phyloP scores from a whole-genome alignment of 2,888 invertebrate genomes.

The Globia sparganii region DNA sequence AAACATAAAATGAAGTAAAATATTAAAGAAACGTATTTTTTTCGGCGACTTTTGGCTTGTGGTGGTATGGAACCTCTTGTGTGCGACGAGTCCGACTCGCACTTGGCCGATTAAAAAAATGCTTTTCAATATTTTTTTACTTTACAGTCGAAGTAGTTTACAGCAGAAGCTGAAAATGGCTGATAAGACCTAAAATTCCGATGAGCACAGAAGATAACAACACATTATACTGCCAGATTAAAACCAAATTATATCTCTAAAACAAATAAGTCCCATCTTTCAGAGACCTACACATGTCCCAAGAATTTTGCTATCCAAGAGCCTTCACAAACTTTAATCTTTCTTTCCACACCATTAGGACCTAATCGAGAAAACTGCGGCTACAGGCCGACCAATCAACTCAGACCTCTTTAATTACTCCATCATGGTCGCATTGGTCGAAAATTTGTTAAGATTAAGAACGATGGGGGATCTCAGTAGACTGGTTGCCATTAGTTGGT shows the following conservation, averaged over 20 bases:
- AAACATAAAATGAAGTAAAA: no score
- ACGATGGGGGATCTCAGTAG: slow-evolving; percentile 59
- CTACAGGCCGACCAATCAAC: slow-evolving; percentile 68
- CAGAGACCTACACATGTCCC: slow-evolving; percentile 58
- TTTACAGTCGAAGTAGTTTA: no score
- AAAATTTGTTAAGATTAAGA: slow-evolving; percentile 62
- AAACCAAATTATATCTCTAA: slow-evolving; percentile 22
- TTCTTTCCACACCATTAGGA: slow-evolving; percentile 80
- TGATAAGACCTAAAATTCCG: background rate
- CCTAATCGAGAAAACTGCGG: slow-evolving; percentile 80
- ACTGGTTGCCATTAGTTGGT: slow-evolving; percentile 61
- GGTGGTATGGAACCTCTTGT: no score
- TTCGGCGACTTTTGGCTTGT: no score
- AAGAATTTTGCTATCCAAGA: slow-evolving; percentile 64
- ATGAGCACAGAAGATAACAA: background rate
- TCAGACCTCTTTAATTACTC: slow-evolving; percentile 73
- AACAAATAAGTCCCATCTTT: slow-evolving; percentile 46
- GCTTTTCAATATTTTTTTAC: no score
- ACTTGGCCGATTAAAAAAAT: no score
- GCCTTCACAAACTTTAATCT: slow-evolving; percentile 78
- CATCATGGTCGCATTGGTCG: slow-evolving; percentile 39
- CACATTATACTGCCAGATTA: background rate
- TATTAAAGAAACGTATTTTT: no score
- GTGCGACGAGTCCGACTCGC: no score
- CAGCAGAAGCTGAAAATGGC: background rate